phyloP scores from a whole-genome alignment of 2,113 vertebrate species.

The Melanostigma gelatinosum region DNA sequence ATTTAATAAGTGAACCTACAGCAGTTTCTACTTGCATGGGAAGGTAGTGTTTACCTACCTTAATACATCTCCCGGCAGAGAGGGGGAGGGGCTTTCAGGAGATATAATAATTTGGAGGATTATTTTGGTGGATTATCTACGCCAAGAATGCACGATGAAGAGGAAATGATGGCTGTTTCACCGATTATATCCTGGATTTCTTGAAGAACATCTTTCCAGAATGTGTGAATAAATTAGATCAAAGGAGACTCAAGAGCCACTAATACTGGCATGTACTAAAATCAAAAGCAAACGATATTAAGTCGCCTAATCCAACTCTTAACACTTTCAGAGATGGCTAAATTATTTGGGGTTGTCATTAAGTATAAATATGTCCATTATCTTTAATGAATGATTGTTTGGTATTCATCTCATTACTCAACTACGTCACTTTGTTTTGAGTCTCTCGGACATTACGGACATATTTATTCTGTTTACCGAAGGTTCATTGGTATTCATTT shows the following conservation, averaged over 20 bases:
- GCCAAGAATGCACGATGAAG: not conserved
- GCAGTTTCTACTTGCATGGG: not conserved
- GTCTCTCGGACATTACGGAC: not conserved
- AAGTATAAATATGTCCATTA: not conserved
- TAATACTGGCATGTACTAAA: not conserved
- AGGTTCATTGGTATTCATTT: no score
- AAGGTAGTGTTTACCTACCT: not conserved
- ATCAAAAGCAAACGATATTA: not conserved
- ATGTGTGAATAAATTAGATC: not conserved
- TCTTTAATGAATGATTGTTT: not conserved
- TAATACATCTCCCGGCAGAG: not conserved
- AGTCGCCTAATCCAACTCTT: not conserved
- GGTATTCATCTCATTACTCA: not conserved
- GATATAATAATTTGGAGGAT: not conserved
- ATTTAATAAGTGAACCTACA: not conserved
- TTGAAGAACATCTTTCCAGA: no score
- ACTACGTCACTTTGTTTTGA: constrained; percentile 2
- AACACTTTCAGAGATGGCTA: not conserved
- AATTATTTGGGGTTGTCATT: not conserved
- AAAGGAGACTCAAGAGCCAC: not conserved
- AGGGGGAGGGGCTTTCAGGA: not conserved
- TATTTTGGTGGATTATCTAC: not conserved
- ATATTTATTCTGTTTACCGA: no score
- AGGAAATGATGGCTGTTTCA: not conserved
- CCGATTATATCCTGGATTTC: not conserved